A percentile compares a stretch with the other conserved stretches of the same genome.
Evolutionary conservation across 2,113 vertebrate species (phyloP).

Genomic region (Corydoras sp.): DNA sequence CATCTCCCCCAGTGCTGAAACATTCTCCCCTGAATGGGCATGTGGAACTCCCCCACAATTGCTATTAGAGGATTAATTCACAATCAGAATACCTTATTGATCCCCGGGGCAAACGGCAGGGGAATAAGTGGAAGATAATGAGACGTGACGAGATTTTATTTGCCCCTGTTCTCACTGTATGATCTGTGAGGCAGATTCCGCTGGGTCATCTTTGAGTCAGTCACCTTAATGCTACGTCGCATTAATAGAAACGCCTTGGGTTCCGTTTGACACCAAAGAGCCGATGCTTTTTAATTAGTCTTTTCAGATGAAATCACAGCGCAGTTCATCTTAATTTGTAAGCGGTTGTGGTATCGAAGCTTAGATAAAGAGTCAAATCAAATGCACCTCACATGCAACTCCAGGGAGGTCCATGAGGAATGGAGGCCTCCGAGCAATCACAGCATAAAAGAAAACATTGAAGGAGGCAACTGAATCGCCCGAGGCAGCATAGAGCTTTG

Average conservation of each 20-base stretch:
- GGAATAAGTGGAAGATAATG: too few species aligned
- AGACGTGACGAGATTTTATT: not conserved
- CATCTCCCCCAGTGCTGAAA: too few species aligned
- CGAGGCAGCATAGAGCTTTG: constrained; percentile 55
- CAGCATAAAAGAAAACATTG: constrained; percentile 60
- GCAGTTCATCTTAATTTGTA: constrained; percentile 13
- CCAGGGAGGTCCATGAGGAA: constrained; percentile 42
- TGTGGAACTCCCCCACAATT: too few species aligned
- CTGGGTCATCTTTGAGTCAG: constrained; percentile 12
- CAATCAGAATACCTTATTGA: too few species aligned
- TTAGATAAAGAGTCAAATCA: constrained; percentile 48
- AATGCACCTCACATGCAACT: constrained; percentile 52
- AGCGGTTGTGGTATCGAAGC: not conserved
- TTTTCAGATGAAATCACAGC: constrained; percentile 6
- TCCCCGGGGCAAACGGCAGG: too few species aligned
- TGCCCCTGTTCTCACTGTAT: constrained; percentile 2
- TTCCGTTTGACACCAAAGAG: not conserved
- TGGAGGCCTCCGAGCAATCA: constrained; percentile 56
- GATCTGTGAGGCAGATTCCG: not conserved
- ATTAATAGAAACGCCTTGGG: not conserved
- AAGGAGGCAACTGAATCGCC: constrained; percentile 63
- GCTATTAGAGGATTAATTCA: too few species aligned
- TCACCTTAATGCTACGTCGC: not conserved
- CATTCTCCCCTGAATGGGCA: too few species aligned
- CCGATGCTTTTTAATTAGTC: constrained; percentile 7